phyloP scores from a whole-genome alignment of 2,113 vertebrate species.

The Dicentrarchus labrax region DNA sequence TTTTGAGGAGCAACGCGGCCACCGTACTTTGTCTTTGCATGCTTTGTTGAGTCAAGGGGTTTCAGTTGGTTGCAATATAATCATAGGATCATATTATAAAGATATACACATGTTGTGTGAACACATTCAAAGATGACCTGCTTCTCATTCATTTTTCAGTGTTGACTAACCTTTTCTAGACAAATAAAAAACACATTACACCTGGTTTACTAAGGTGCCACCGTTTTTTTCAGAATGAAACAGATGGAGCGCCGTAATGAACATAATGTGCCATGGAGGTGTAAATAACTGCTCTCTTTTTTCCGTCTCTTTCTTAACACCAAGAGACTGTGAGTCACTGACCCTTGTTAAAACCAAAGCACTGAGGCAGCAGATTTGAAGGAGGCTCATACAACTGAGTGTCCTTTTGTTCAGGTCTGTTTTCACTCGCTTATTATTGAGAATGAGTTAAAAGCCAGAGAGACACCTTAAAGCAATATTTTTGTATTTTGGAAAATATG shows the following conservation, averaged over 20 bases:
- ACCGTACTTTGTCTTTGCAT: too few species aligned
- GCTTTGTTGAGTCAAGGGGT: too few species aligned
- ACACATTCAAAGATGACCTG: neutral
- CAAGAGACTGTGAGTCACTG: conserved; percentile 50
- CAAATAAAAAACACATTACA: neutral
- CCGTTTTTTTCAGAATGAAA: conserved; percentile 2
- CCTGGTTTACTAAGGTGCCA: neutral
- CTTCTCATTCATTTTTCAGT: neutral
- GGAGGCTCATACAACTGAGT: conserved; percentile 11
- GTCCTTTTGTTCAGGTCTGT: neutral
- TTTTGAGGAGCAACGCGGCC: too few species aligned
- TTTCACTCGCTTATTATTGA: conserved; percentile 1
- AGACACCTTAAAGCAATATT: neutral
- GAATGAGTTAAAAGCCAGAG: neutral
- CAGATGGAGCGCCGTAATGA: conserved; percentile 18
- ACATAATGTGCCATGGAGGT: conserved; percentile 48
- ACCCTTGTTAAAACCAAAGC: neutral
- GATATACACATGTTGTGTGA: neutral
- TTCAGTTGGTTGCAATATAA: neutral
- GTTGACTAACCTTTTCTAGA: neutral
- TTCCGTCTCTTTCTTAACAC: neutral
- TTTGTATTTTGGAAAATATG: neutral
- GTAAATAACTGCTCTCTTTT: conserved; percentile 33
- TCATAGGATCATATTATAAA: neutral
- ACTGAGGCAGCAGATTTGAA: conserved; percentile 11